phyloP scores from a whole-genome alignment of 2,888 invertebrate species.

The Acleris sparsana region DNA sequence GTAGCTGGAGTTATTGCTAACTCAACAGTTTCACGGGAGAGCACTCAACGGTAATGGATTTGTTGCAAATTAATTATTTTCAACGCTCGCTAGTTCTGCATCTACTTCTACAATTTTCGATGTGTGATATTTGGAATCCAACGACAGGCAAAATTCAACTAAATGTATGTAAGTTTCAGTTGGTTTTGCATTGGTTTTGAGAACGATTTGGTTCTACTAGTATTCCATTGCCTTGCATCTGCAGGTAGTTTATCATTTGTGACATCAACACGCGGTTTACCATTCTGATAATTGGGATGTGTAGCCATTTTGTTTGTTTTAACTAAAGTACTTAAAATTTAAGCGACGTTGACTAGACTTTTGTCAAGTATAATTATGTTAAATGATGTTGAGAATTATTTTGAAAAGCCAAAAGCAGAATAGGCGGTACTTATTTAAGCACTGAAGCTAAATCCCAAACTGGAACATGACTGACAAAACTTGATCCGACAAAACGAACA shows the following conservation, averaged over 20 bases:
- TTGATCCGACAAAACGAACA: too few relatives aligned
- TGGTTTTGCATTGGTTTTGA: too few relatives aligned
- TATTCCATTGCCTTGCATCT: conserved; percentile 17
- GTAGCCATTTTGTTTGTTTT: background rate
- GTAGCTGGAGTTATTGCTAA: conserved; percentile 52
- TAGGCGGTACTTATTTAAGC: too few relatives aligned
- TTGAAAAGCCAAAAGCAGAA: too few relatives aligned
- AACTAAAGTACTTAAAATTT: too few relatives aligned
- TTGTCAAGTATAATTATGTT: too few relatives aligned
- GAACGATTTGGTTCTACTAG: conserved; percentile 5
- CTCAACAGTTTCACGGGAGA: conserved; percentile 57
- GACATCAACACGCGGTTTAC: background rate
- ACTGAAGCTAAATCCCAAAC: too few relatives aligned
- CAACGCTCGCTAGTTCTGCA: conserved; percentile 49
- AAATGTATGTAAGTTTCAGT: background rate
- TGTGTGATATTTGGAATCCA: conserved; percentile 3
- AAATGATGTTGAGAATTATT: too few relatives aligned
- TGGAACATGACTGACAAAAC: too few relatives aligned
- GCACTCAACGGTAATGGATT: conserved; percentile 69
- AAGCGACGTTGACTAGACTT: too few relatives aligned
- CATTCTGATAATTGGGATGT: conserved; percentile 6
- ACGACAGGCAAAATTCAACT: background rate
- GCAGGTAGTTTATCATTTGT: conserved; percentile 19
- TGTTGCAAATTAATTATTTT: conserved; percentile 71
- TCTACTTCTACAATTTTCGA: conserved; percentile 62